These are phyloP conservation scores for Potorous gilbertii DNA, from an alignment of 2,797 vertebrate genomes.

Conservation along the genomic window DNA sequence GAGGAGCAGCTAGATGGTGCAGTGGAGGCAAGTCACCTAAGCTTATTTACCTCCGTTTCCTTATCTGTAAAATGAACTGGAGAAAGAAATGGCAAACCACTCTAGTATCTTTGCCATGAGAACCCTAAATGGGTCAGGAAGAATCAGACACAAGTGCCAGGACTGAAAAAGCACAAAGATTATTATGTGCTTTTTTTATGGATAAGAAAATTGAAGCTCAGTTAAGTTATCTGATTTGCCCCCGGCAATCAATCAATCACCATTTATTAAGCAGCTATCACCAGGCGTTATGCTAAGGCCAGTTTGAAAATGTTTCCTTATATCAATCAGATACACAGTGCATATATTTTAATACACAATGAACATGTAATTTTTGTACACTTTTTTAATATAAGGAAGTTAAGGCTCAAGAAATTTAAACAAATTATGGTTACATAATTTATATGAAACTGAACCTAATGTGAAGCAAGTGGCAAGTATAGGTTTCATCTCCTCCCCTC, in stretches of 20 bases:
- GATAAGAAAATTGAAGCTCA: neutral
- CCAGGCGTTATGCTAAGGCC: neutral
- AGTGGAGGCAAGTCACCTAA: neutral
- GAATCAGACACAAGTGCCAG: neutral
- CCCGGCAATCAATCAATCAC: neutral
- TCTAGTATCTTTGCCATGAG: neutral
- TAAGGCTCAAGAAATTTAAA: neutral
- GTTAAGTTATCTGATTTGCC: neutral
- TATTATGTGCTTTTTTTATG: neutral
- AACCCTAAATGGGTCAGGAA: neutral
- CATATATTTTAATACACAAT: too few species aligned
- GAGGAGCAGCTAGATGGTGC: neutral
- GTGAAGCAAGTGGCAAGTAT: neutral
- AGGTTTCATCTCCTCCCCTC: neutral
- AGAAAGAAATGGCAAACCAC: neutral
- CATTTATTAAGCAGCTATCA: neutral
- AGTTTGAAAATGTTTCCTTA: neutral
- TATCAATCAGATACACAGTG: neutral
- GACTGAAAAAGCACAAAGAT: neutral
- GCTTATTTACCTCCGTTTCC: neutral
- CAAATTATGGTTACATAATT: neutral
- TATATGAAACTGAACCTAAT: neutral
- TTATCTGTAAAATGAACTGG: neutral
- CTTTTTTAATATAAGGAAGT: neutral
- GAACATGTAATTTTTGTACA: neutral